A percentile compares a stretch with the other conserved stretches of the same genome.
These are phyloP conservation scores for Magallana angulata DNA, from an alignment of 1,140 invertebrate species.

Conservation along the genomic window DNA sequence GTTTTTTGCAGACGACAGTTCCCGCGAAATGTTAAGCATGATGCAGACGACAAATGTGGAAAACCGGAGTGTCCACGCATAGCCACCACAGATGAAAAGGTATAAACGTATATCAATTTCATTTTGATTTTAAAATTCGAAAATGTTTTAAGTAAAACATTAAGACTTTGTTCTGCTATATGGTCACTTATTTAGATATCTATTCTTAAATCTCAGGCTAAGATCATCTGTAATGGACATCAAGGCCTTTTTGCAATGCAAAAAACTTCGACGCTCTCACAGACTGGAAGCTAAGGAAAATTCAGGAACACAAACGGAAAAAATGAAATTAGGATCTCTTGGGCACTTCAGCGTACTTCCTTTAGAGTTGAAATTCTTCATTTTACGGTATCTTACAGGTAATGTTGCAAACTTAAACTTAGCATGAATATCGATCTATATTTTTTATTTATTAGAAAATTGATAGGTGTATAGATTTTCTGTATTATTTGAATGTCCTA, in stretches of 20 bases:
- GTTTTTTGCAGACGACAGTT: conserved; percentile 5
- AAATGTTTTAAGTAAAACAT: too few species aligned
- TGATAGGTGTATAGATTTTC: too few species aligned
- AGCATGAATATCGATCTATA: too few species aligned
- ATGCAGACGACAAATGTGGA: conserved; percentile 6
- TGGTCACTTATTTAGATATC: too few species aligned
- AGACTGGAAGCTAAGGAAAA: conserved; percentile 72
- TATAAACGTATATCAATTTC: neutral
- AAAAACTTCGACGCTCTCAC: conserved; percentile 74
- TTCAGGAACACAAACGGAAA: conserved; percentile 62
- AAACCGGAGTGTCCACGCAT: neutral
- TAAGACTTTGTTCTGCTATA: too few species aligned
- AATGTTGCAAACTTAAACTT: conserved; percentile 23
- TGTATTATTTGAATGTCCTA: neutral
- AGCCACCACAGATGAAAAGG: conserved; percentile 23
- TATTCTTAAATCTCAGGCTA: neutral
- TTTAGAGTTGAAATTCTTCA: conserved; percentile 75
- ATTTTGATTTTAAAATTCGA: too few species aligned
- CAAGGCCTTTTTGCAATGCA: conserved; percentile 70
- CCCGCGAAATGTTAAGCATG: neutral
- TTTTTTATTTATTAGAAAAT: too few species aligned
- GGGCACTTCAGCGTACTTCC: conserved; percentile 77
- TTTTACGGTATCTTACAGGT: conserved; percentile 75
- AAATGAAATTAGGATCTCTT: conserved; percentile 62
- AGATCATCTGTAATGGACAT: conserved; percentile 66